phyloP scores from a whole-genome alignment of 1,140 invertebrate genomes.

The Hyles euphorbiae region DNA sequence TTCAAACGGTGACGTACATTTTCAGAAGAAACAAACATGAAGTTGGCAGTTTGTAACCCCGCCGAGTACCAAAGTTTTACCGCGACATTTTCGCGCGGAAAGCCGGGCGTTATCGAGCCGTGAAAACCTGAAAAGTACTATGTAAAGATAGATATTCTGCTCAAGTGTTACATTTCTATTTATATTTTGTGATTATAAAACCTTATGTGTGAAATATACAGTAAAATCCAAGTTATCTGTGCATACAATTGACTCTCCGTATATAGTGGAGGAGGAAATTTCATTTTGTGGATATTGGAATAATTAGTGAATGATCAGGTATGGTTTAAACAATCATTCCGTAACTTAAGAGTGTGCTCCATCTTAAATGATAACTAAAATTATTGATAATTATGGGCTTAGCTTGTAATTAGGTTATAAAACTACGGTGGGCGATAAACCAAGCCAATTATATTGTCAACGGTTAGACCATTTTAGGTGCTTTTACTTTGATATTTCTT shows the following conservation, averaged over 20 bases:
- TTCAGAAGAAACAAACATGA: constrained; percentile 74
- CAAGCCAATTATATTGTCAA: constrained; percentile 54
- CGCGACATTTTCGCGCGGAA: constrained; percentile 76
- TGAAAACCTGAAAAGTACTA: constrained; percentile 63
- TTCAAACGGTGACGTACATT: constrained; percentile 42
- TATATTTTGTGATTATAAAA: constrained; percentile 28
- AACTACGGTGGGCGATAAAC: constrained; percentile 59
- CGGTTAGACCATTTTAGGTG: constrained; percentile 32
- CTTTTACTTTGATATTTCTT: constrained; percentile 29
- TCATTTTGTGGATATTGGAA: constrained; percentile 48
- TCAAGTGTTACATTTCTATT: constrained; percentile 37
- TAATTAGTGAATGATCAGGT: constrained; percentile 71
- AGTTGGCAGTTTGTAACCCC: constrained; percentile 52
- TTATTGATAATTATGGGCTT: constrained; percentile 28
- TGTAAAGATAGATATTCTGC: constrained; percentile 43
- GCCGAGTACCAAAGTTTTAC: constrained; percentile 59
- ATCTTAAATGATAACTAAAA: constrained; percentile 19
- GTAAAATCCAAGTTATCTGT: constrained; percentile 37
- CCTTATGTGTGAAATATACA: constrained; percentile 33
- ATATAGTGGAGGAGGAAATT: constrained; percentile 51
- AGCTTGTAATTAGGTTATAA: constrained; percentile 65
- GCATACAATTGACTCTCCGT: constrained; percentile 33
- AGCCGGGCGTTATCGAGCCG: constrained; percentile 74
- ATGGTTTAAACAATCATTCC: constrained; percentile 39
- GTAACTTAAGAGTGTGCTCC: constrained; percentile 25